Percentiles rank a stretch among this genome's conserved stretches.
These are phyloP conservation scores for Ispidina picta DNA, from an alignment of 2,797 vertebrate genomes.

Conservation along the genomic window DNA sequence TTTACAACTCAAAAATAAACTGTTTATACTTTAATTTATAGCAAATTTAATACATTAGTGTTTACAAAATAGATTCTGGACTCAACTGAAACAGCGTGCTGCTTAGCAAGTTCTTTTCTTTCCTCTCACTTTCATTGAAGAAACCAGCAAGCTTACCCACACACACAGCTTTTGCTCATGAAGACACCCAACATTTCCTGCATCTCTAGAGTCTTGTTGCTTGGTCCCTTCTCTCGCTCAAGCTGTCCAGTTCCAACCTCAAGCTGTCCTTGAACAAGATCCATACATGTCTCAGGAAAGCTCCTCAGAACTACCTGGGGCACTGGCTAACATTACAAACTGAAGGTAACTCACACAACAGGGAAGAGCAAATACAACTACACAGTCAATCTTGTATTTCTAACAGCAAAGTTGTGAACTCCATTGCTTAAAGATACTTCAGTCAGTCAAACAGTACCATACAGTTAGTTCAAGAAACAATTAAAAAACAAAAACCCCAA, in stretches of 20 bases:
- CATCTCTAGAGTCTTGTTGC: slow-evolving; percentile 55
- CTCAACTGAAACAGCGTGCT: slow-evolving; percentile 69
- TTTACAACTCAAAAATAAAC: slow-evolving; percentile 81
- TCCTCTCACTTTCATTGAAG: slow-evolving; percentile 51
- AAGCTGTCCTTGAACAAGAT: slow-evolving; percentile 45
- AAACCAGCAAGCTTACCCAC: slow-evolving; percentile 39
- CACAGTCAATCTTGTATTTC: slow-evolving; percentile 66
- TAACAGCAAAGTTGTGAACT: slow-evolving; percentile 67
- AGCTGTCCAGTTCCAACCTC: slow-evolving; percentile 43
- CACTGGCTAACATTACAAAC: slow-evolving; percentile 72
- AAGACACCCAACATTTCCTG: neutral
- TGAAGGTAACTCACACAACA: slow-evolving; percentile 62
- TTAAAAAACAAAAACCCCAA: slow-evolving; percentile 14
- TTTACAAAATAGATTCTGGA: slow-evolving; percentile 88
- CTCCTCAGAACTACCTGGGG: slow-evolving; percentile 70
- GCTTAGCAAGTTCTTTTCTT: slow-evolving; percentile 46
- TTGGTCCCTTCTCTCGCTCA: slow-evolving; percentile 60
- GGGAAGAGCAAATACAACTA: slow-evolving; percentile 65
- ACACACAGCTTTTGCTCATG: neutral
- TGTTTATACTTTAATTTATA: slow-evolving; percentile 94
- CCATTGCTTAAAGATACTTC: slow-evolving; percentile 58
- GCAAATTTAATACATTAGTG: slow-evolving; percentile 99
- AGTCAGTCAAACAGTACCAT: slow-evolving; percentile 70
- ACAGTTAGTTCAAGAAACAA: slow-evolving; percentile 67
- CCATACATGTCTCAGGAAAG: slow-evolving; percentile 64